Evolutionary conservation across 2,797 vertebrate species (phyloP), one percentile per base, ranked within the genome.

Genomic region (Eulemur albifrons): DNA sequence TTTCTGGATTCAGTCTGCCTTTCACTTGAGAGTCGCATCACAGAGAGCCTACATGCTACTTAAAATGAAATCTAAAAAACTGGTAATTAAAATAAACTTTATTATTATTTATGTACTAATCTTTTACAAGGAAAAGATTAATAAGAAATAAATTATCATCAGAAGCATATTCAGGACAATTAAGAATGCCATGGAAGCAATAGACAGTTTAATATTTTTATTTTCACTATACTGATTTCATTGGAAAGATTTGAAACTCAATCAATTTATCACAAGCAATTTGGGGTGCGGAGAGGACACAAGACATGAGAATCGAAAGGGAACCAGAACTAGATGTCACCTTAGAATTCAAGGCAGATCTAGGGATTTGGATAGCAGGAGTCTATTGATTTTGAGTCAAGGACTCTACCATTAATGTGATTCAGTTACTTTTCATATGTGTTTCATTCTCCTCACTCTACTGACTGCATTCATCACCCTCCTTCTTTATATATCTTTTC

Each of bases 11-110:
- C 32, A 76, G 6, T 90, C 11, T 84, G 25, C 23, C 21, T 40
- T 93, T 95, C 11, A 52, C 14, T 4, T 50, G 23, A 89, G 76
- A 90, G 11, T 75, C 57, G 32, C 1, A 40, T 80, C 40, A 81
- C 20, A 69, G 27, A 75, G 8, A 45, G 0, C 32, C 10, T 83
- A 57, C 21, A 43, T 52, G 30, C 57, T 79, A 32, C 50, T 88
- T 88, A 84, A 97, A 93, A 87, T 81, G 17, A 96, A 93, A 92
- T 69, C 35, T 11, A 32, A 67, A 57, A 75, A 84, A 4, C 8
- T 2, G 43, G n/a, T 32, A 54, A 92, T 80, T 85, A 94, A 94
- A 94, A 72, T 15, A 92, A 94, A 73, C n/a, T 67, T 25, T 25
- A 50, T 76, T 65, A 38, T 43, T 96, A 48, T 75, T 76, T 35